phyloP scores from a whole-genome alignment of 2,888 invertebrate genomes.

The Mellilla xanthometata region DNA sequence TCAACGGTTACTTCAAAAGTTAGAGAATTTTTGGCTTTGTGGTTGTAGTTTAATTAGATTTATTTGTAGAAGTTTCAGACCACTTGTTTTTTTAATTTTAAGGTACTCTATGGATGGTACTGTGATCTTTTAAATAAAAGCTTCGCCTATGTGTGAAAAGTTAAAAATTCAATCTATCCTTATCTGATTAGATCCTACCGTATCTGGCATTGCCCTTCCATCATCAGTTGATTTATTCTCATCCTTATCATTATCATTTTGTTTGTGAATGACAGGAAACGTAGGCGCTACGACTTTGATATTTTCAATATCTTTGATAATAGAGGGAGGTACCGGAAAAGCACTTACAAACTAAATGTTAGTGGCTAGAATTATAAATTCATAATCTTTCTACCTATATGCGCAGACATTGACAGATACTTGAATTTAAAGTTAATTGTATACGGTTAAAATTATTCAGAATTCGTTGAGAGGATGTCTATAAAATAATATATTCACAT shows the following conservation, averaged over 20 bases:
- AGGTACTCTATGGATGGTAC: no score
- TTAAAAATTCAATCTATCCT: constrained; percentile 39
- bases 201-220: constrained; percentile 76
- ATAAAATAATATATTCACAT: no score
- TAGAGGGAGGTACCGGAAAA: constrained; percentile 4
- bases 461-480: no score
- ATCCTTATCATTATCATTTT: constrained; percentile 57
- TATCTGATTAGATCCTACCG: constrained; percentile 57
- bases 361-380: no score
- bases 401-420: no score
- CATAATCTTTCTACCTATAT: no score
- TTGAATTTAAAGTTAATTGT: no score
- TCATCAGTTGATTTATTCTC: constrained; percentile 39
- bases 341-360: constrained; percentile 5
- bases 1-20: constrained; percentile 3
- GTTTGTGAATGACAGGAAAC: constrained; percentile 57
- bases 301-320: constrained; percentile 11
- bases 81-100: no score
- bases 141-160: constrained; percentile 45
- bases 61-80: no score
- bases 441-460: no score
- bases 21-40: no score
- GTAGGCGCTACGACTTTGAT: constrained; percentile 29
- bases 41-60: no score
- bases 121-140: neutral